These are phyloP conservation scores for Pediacus dermestoides DNA, from an alignment of 2,888 invertebrate genomes.

Conservation along the genomic window DNA sequence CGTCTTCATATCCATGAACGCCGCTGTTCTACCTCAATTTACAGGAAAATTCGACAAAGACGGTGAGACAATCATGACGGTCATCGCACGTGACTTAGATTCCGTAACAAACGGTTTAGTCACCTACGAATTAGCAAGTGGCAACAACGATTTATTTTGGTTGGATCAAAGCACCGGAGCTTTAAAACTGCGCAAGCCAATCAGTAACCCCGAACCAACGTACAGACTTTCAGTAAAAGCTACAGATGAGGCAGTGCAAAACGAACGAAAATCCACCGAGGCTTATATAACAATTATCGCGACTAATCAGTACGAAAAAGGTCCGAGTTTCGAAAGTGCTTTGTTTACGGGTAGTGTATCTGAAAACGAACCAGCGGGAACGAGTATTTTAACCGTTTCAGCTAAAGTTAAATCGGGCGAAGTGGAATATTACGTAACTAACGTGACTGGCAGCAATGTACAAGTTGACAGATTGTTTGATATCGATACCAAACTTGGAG, in stretches of 20 bases:
- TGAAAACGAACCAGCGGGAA: conserved; percentile 87
- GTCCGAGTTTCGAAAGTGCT: conserved; percentile 62
- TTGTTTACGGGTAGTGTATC: conserved; percentile 73
- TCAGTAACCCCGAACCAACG: conserved; percentile 63
- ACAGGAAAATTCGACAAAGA: conserved; percentile 53
- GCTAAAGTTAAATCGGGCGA: conserved; percentile 65
- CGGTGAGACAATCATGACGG: conserved; percentile 69
- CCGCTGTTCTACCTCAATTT: conserved; percentile 70
- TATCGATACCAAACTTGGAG: conserved; percentile 84
- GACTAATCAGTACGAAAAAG: conserved; percentile 56
- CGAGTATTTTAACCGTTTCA: conserved; percentile 76
- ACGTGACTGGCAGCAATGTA: conserved; percentile 69
- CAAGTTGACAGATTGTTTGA: conserved; percentile 88
- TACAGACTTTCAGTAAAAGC: conserved; percentile 84
- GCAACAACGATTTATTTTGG: conserved; percentile 73
- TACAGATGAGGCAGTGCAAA: conserved; percentile 87
- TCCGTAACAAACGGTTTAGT: conserved; percentile 89
- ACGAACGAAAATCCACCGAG: conserved; percentile 82
- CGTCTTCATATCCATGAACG: conserved; percentile 86
- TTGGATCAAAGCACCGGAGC: conserved; percentile 79
- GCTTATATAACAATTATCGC: conserved; percentile 77
- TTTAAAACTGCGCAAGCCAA: conserved; percentile 61
- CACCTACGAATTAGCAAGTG: conserved; percentile 81
- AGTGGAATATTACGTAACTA: conserved; percentile 88
- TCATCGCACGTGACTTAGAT: conserved; percentile 83